Percentiles rank a stretch among this genome's conserved stretches.
Evolutionary conservation across 2,888 invertebrate genomes (phyloP).

Genomic region (Chelonus formosanus): DNA sequence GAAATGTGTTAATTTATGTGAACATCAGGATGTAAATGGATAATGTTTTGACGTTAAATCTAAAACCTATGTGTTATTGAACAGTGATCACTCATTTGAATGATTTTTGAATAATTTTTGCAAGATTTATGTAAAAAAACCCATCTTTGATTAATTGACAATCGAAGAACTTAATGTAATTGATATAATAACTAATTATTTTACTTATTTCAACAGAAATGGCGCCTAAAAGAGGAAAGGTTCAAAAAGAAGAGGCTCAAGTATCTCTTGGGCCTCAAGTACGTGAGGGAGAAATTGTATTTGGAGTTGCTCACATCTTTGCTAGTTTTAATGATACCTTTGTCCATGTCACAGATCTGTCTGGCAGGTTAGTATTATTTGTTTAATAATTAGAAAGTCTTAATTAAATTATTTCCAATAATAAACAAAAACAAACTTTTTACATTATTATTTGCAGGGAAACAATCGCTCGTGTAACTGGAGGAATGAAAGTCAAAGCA

Average conservation of each 20-base stretch:
- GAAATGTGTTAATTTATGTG: too few species aligned
- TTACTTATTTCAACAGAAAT: constrained; percentile 66
- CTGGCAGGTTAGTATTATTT: constrained; percentile 75
- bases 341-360: constrained; percentile 99
- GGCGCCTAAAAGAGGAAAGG: constrained; percentile 98
- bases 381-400: neutral
- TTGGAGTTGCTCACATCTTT: constrained; percentile 99
- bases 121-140: too few species aligned
- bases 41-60: too few species aligned
- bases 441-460: constrained; percentile 69
- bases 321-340: constrained; percentile 99
- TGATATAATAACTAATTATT: too few species aligned
- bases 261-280: constrained; percentile 96
- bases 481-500: constrained; percentile 99
- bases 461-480: constrained; percentile 94
- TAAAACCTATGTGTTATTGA: too few species aligned
- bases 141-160: too few species aligned
- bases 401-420: neutral
- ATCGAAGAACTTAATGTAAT: too few species aligned
- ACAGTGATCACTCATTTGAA: too few species aligned
- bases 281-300: constrained; percentile 96
- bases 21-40: too few species aligned
- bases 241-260: constrained; percentile 95
- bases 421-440: constrained; percentile 16
- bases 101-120: too few species aligned